Base-by-base conservation (phyloP, 2,113 vertebrate genomes). In the Bubo scandiacus region DNA sequence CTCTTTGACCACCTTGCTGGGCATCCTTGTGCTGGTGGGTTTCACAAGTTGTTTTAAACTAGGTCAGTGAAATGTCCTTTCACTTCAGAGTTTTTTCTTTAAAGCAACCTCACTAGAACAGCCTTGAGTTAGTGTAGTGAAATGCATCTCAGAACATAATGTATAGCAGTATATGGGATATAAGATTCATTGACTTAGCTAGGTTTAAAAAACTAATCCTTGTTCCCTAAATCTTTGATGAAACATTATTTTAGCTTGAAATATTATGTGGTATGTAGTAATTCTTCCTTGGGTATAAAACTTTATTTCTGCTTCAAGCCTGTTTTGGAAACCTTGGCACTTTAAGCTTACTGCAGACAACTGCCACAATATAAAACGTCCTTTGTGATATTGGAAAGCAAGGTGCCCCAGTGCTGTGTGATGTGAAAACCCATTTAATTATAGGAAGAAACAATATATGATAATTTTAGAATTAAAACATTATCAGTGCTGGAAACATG, bases 171-270 rank as follows among this genome's bases (percentile, higher is more conserved):
- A n/a, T 54, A 85, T 42, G 83, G 58, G 81, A 65, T 87, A 51
- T 68, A 90, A 95, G 97, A 95, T 91, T 96, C 83, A 97, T 82
- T 92, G 97, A 94, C 78, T 68, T 62, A 70, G 70, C 81, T 57
- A 62, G 65, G 86, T 87, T 95, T 92, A 92, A 96, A 97, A 97
- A 96, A 93, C 86, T 91, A 92, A 92, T 97, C 91, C 91, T 87
- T 68, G 43, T 86, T 94, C 89, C 86, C 91, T 97, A 96, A 96
- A 97, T 97, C 95, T 97, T 91, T 91, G 92, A 95, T 79, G 95
- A 96, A 95, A 95, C 81, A 85, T 95, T 92, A 94, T 97, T 97
- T 94, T 95, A 94, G 73, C 78, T 87, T 57, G 83, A 94, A 96
- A 92, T 91, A 92, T 94, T 97, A 75, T 62, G 62, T 86, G 83